These are phyloP conservation scores for Drosophila bifasciata DNA, from an alignment of 1,140 invertebrate genomes.

Conservation along the genomic window DNA sequence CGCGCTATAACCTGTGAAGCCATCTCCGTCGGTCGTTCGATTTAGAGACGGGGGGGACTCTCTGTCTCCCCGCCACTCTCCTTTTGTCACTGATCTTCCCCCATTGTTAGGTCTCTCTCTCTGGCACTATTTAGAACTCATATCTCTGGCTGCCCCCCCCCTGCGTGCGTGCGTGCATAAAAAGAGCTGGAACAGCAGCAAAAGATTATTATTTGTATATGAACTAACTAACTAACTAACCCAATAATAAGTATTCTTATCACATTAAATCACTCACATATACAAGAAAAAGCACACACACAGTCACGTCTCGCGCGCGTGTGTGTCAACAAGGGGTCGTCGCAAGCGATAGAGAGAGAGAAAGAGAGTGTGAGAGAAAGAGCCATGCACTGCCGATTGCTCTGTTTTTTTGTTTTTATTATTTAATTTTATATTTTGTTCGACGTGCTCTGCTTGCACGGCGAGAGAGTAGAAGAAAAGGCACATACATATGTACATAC, in stretches of 20 bases:
- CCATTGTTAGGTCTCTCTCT: too few relatives aligned
- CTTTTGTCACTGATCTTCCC: too few relatives aligned
- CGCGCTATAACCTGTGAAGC: slow-evolving; percentile 23
- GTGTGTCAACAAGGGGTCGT: slow-evolving; percentile 65
- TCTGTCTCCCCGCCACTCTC: too few relatives aligned
- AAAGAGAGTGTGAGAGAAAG: not conserved
- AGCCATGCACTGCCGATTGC: slow-evolving; percentile 5
- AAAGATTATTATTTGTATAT: slow-evolving; percentile 69
- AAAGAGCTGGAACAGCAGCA: slow-evolving; percentile 27
- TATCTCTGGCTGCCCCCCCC: too few relatives aligned
- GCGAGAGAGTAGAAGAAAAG: slow-evolving; percentile 20
- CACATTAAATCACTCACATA: slow-evolving; percentile 69
- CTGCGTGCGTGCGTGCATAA: slow-evolving; percentile 7
- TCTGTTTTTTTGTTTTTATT: slow-evolving; percentile 12
- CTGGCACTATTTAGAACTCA: too few relatives aligned
- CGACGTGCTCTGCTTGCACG: slow-evolving; percentile 33
- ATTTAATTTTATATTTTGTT: slow-evolving; percentile 37
- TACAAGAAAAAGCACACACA: slow-evolving; percentile 10
- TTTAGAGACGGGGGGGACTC: not conserved
- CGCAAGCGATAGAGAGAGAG: not conserved
- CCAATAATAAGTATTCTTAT: slow-evolving; percentile 82
- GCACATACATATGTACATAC: slow-evolving; percentile 50
- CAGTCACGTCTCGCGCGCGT: slow-evolving; percentile 28
- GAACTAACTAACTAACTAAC: slow-evolving; percentile 82
- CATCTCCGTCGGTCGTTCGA: not conserved